These are phyloP conservation scores for Botrylloides violaceus DNA, from an alignment of 23 tunicate genomes.

Conservation along the genomic window DNA sequence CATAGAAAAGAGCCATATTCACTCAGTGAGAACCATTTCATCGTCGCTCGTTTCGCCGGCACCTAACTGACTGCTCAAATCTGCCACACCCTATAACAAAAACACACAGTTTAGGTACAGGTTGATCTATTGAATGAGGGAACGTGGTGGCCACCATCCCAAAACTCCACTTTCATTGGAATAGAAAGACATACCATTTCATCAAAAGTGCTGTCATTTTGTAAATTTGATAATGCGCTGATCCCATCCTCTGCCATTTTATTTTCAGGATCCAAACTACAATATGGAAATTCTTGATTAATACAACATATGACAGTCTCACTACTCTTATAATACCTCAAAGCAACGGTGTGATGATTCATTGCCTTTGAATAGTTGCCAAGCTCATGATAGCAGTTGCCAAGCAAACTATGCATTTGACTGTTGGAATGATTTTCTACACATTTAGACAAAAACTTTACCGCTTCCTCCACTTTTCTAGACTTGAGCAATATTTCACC, in stretches of 20 bases:
- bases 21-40: not conserved
- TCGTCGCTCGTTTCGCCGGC: not conserved
- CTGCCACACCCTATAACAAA: not conserved
- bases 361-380: conserved; percentile 53
- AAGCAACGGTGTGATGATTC: conserved; percentile 69
- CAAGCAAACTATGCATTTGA: conserved; percentile 49
- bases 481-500: conserved; percentile 32
- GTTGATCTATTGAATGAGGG: not conserved
- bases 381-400: conserved; percentile 35
- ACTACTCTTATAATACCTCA: conserved; percentile 17
- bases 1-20: not conserved
- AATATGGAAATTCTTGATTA: not conserved
- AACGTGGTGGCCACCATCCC: not conserved
- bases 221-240: conserved; percentile 28
- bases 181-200: too few relatives aligned
- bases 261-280: conserved; percentile 44
- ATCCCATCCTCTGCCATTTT: conserved; percentile 55
- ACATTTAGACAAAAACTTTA: conserved; percentile 29
- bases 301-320: not conserved
- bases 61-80: not conserved
- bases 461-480: conserved; percentile 45
- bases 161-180: too few relatives aligned
- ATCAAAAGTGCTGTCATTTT: conserved; percentile 25
- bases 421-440: conserved; percentile 51
- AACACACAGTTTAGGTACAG: not conserved